Base-by-base conservation (phyloP, 2,113 vertebrate genomes). In the Piprites chloris region DNA sequence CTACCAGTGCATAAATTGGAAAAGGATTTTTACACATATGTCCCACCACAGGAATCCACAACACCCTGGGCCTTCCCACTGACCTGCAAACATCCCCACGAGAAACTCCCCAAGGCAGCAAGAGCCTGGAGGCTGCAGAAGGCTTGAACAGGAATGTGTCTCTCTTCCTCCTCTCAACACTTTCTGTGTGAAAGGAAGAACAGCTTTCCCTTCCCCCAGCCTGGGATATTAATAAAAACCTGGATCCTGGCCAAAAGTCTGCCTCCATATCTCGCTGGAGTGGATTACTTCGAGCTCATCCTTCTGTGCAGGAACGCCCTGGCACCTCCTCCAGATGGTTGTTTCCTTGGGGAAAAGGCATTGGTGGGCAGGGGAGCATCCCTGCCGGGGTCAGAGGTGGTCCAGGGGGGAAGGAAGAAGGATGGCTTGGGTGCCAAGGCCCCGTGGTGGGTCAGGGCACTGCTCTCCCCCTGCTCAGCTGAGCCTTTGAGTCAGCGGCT, bases 191-290 rank as follows among this genome's bases (percentile, higher is more conserved):
- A 50, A 35, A 61, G 49, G 49, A 67, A 61, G 44, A 91, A 17
- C 63, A 44, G 68, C 67, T 61, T 68, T 61, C 72, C 94, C 87
- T 80, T 76, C 92, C 80, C 76, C 80, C 87, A 80, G 87, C 30
- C 23, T 12, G 41, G 58, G 79, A 84, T 91, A 80, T 93, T 86
- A 61, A 96, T 91, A 81, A 89, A 86, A 89, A 3, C 16, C 59
- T 91, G 95, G 92, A 33, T 50, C 23, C 53, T 44, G 30, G 77
- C 92, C 90, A 79, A 27, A 41, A 68, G 2, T 5, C 89, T 93
- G 79, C 47, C 84, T 92, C 72, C 67, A 5, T 46, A n/a, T 65
- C 81, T 23, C 39, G 72, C 72, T 42, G 84, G 76, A 73, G 87
- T 8, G 14, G 90, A 79, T 84, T 18, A 2, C 68, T 93, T 35